Conservation (phyloP, 2,797 vertebrate genomes). For the Pseudochirops corinnae region DNA sequence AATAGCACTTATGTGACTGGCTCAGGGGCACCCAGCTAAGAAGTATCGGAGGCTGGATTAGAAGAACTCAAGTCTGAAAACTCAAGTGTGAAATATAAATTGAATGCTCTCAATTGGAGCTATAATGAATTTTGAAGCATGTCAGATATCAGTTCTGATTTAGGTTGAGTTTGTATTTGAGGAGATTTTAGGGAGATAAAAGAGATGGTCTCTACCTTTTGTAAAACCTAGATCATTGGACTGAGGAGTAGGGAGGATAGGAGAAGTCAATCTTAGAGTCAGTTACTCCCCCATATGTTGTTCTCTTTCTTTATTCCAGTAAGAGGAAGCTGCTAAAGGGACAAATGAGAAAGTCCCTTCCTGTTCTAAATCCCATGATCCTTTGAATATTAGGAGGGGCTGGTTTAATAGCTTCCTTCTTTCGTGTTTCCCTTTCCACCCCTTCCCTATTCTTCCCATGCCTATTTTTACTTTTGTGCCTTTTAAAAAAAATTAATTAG, state of each 20-base stretch:
- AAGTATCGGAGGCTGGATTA: not conserved
- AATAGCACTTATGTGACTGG: not conserved
- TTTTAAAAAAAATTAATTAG: too few species aligned
- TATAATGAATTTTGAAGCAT: not conserved
- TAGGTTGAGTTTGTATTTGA: not conserved
- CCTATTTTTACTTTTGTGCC: not conserved
- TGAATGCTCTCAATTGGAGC: not conserved
- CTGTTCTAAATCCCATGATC: not conserved
- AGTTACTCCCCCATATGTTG: not conserved
- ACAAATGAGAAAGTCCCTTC: not conserved
- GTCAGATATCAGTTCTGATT: not conserved
- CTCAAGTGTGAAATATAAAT: not conserved
- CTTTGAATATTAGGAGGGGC: not conserved
- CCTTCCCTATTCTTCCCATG: not conserved
- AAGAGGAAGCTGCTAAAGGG: not conserved
- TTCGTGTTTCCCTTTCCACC: not conserved
- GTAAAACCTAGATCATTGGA: not conserved
- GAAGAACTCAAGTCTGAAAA: not conserved
- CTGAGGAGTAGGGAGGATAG: not conserved
- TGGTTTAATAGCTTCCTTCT: not conserved
- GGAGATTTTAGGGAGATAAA: not conserved
- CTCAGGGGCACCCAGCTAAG: not conserved
- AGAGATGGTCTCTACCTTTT: not conserved
- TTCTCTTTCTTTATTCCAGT: slow-evolving; percentile 6
- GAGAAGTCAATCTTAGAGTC: not conserved